These are phyloP conservation scores for Drosophila buzzatii DNA, from an alignment of 2,888 invertebrate species.

Conservation along the genomic window DNA sequence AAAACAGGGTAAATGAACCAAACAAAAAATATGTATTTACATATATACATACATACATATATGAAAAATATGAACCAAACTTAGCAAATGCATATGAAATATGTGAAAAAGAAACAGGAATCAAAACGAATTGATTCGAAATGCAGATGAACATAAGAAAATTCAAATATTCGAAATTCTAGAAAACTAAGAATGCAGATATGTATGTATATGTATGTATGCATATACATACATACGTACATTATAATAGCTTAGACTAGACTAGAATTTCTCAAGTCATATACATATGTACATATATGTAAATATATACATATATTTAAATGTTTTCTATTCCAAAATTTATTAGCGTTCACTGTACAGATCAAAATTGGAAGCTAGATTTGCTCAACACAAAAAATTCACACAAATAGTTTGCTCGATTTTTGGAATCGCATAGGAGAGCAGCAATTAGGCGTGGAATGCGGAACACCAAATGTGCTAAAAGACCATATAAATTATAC, in stretches of 20 bases:
- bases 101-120: conserved; percentile 2
- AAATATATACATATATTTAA: not conserved
- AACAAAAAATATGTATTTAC: too few relatives aligned
- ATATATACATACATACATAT: too few relatives aligned
- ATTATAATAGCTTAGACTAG: not conserved
- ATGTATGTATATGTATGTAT: not conserved
- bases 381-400: conserved; percentile 15
- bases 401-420: conserved; percentile 14
- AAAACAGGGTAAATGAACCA: conserved; percentile 6
- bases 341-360: not conserved
- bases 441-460: conserved; percentile 68
- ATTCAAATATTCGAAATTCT: not conserved
- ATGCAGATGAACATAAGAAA: not conserved
- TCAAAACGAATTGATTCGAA: conserved; percentile 6
- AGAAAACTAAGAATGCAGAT: not conserved
- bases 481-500: conserved; percentile 64
- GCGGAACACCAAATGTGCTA: conserved; percentile 72
- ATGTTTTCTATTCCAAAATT: not conserved
- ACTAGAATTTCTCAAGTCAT: not conserved
- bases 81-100: not conserved
- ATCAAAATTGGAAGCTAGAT: conserved; percentile 4
- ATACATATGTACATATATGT: not conserved
- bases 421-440: conserved; percentile 34
- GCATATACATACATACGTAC: too few relatives aligned
- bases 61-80: conserved; percentile 9